phyloP scores from a whole-genome alignment of 2,888 invertebrate species.

The Lathronympha strigana region DNA sequence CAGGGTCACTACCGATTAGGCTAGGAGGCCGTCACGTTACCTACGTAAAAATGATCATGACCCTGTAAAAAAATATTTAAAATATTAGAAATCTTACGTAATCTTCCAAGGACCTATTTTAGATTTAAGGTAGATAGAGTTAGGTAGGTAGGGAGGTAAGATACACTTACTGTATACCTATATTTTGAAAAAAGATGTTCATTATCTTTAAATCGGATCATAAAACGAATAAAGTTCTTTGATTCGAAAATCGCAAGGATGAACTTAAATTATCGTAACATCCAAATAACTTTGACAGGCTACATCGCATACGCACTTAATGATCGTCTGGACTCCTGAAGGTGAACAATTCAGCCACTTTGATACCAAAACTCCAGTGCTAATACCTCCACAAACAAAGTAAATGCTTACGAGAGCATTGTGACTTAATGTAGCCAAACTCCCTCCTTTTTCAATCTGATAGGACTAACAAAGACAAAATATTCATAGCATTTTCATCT shows the following conservation, averaged over 20 bases:
- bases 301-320: conserved; percentile 46
- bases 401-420: conserved; percentile 70
- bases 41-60: too few species aligned
- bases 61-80: too few species aligned
- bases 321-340: conserved; percentile 72
- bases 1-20: too few species aligned
- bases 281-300: conserved; percentile 65
- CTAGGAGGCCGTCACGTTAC: too few species aligned
- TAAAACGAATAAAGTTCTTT: neutral
- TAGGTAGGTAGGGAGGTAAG: too few species aligned
- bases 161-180: neutral
- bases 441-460: conserved; percentile 64
- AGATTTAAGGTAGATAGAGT: too few species aligned
- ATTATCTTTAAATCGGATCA: neutral
- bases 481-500: conserved; percentile 81
- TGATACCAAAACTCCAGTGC: conserved; percentile 65
- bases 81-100: too few species aligned
- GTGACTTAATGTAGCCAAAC: conserved; percentile 73
- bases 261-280: conserved; percentile 38
- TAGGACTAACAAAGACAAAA: conserved; percentile 68
- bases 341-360: conserved; percentile 68
- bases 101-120: too few species aligned
- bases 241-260: conserved; percentile 46
- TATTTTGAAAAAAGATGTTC: neutral
- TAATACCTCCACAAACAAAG: conserved; percentile 67